These are phyloP conservation scores for Lutjanus erythropterus DNA, from an alignment of 2,113 vertebrate species.

Conservation along the genomic window DNA sequence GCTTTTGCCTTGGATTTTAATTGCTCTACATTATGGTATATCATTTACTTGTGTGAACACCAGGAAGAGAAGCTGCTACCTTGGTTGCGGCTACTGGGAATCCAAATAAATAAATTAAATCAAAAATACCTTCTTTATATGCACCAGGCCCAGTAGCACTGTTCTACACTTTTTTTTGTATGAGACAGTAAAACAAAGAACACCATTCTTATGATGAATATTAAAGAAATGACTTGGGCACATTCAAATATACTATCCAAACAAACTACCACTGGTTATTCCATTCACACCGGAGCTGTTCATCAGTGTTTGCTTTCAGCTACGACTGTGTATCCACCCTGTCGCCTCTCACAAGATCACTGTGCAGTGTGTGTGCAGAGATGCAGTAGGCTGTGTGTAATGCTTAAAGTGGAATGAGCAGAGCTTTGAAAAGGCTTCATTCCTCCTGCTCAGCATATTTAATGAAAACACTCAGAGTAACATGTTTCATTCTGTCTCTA, in stretches of 20 bases:
- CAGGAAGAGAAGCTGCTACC: too few relatives aligned
- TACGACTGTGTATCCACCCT: slow-evolving; percentile 16
- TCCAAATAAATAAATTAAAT: too few relatives aligned
- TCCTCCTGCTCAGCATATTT: slow-evolving; percentile 35
- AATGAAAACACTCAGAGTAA: not conserved
- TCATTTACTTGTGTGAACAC: too few relatives aligned
- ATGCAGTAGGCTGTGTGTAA: slow-evolving; percentile 14
- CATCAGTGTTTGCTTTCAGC: slow-evolving; percentile 36
- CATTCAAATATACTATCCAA: slow-evolving; percentile 41
- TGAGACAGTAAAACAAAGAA: not conserved
- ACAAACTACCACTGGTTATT: slow-evolving; percentile 24
- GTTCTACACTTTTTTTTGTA: not conserved
- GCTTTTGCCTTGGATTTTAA: too few relatives aligned
- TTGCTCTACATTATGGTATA: too few relatives aligned
- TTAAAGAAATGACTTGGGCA: not conserved
- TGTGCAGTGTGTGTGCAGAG: slow-evolving; percentile 17
- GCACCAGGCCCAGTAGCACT: not conserved
- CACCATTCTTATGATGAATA: not conserved
- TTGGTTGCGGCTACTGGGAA: too few relatives aligned
- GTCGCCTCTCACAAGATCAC: slow-evolving; percentile 11
- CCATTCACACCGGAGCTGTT: slow-evolving; percentile 23
- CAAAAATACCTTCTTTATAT: too few relatives aligned
- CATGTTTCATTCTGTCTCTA: slow-evolving; percentile 24
- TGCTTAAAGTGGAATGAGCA: not conserved
- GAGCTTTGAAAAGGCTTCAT: not conserved